Percentiles rank a stretch among this genome's conserved stretches.
phyloP scores from a whole-genome alignment of 2,888 invertebrate genomes.

The Phrixothrix hirtus region DNA sequence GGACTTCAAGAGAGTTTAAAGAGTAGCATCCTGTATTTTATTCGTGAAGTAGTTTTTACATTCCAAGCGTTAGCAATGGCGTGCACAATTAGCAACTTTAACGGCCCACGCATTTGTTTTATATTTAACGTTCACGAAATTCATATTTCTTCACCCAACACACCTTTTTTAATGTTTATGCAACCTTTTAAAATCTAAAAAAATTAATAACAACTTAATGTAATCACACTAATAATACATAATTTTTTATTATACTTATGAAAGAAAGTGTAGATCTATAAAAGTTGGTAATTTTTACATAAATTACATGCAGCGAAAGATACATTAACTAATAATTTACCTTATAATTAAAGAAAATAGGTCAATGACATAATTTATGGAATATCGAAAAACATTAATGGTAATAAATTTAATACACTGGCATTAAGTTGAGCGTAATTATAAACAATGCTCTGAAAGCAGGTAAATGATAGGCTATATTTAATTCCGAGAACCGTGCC shows the following conservation, averaged over 20 bases:
- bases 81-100: constrained; percentile 42
- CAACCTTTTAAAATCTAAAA: too few relatives aligned
- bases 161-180: not conserved
- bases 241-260: not conserved
- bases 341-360: constrained; percentile 21
- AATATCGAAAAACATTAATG: constrained; percentile 2
- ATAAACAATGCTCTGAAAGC: constrained; percentile 25
- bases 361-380: constrained; percentile 8
- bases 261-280: not conserved
- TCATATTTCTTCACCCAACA: constrained; percentile 5
- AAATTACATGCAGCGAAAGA: constrained; percentile 2
- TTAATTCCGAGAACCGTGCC: constrained; percentile 21
- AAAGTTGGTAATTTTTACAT: too few relatives aligned
- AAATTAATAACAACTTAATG: too few relatives aligned
- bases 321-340: constrained; percentile 23
- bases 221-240: too few relatives aligned
- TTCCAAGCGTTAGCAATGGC: constrained; percentile 38
- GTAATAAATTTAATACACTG: not conserved
- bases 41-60: constrained; percentile 29
- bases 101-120: constrained; percentile 37
- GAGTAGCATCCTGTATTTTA: constrained; percentile 35
- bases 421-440: constrained; percentile 14
- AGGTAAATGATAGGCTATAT: constrained; percentile 21
- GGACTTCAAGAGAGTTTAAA: constrained; percentile 40
- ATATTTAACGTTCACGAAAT: constrained; percentile 9